phyloP scores from a whole-genome alignment of 2,113 vertebrate species.

The Pseudonaja textilis region DNA sequence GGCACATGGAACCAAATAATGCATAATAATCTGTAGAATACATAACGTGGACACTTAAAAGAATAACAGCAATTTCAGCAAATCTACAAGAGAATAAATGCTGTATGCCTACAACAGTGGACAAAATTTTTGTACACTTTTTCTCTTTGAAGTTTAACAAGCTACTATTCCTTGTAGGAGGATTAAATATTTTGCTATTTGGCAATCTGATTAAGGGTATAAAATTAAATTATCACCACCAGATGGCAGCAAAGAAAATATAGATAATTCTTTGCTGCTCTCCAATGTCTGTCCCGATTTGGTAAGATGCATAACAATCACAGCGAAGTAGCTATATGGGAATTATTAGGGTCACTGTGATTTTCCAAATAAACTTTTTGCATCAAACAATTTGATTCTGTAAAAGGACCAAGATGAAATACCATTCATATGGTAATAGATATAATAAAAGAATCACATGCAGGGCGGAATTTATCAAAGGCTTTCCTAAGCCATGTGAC shows the following conservation, averaged over 20 bases:
- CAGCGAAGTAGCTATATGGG: not conserved
- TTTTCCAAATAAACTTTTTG: not conserved
- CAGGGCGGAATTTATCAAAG: not conserved
- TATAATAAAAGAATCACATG: not conserved
- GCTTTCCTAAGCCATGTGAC: not conserved
- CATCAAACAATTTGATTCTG: not conserved
- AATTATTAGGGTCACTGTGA: not conserved
- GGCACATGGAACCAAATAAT: constrained; percentile 91
- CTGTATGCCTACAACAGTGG: not conserved
- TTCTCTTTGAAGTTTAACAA: not conserved
- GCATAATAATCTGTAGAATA: constrained; percentile 84
- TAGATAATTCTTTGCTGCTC: not conserved
- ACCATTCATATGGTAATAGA: not conserved
- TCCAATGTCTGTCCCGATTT: not conserved
- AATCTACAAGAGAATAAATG: not conserved
- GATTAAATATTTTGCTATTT: not conserved
- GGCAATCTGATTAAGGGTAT: not conserved
- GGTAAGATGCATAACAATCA: not conserved
- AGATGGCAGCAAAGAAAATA: not conserved
- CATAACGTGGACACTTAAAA: not conserved
- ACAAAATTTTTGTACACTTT: not conserved
- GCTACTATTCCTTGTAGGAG: not conserved
- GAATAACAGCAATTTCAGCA: not conserved
- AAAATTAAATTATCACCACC: not conserved
- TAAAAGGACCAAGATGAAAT: not conserved